Conservation (phyloP, 2,797 vertebrate genomes). For the Bovichtus diacanthus region DNA sequence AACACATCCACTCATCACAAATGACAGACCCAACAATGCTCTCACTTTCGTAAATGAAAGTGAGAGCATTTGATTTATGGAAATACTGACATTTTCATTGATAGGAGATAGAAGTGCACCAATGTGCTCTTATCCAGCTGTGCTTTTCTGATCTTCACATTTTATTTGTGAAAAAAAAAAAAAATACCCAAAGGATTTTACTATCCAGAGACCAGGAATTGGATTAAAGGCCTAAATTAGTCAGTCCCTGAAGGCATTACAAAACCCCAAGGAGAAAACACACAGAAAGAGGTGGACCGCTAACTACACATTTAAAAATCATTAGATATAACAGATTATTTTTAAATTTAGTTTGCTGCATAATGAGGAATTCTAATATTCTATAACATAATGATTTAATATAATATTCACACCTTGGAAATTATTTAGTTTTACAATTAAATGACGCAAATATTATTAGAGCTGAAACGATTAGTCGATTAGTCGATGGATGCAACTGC, state of each 20-base stretch:
- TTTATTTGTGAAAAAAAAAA: constrained; percentile 21
- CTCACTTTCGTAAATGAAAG: constrained; percentile 14
- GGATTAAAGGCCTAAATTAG: constrained; percentile 43
- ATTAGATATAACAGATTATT: not conserved
- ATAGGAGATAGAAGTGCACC: constrained; percentile 27
- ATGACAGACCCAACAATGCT: constrained; percentile 7
- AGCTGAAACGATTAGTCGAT: not conserved
- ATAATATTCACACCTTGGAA: not conserved
- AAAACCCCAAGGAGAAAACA: constrained; percentile 27
- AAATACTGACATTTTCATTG: constrained; percentile 60
- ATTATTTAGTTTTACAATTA: not conserved
- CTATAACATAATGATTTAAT: not conserved
- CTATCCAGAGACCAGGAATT: constrained; percentile 35
- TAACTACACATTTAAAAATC: constrained; percentile 3
- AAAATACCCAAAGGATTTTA: constrained; percentile 43
- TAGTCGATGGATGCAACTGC: not conserved
- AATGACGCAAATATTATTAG: not conserved
- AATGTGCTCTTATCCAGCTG: constrained; percentile 48
- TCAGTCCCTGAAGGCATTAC: constrained; percentile 7
- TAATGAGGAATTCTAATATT: not conserved
- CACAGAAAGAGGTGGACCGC: constrained; percentile 31
- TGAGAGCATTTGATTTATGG: constrained; percentile 29
- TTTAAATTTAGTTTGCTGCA: not conserved
- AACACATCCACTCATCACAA: constrained; percentile 5
- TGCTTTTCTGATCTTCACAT: constrained; percentile 41